Evolutionary conservation across 2,113 vertebrate species (phyloP), one percentile per base, ranked within the genome.

Genomic region (Tiliqua scincoides): DNA sequence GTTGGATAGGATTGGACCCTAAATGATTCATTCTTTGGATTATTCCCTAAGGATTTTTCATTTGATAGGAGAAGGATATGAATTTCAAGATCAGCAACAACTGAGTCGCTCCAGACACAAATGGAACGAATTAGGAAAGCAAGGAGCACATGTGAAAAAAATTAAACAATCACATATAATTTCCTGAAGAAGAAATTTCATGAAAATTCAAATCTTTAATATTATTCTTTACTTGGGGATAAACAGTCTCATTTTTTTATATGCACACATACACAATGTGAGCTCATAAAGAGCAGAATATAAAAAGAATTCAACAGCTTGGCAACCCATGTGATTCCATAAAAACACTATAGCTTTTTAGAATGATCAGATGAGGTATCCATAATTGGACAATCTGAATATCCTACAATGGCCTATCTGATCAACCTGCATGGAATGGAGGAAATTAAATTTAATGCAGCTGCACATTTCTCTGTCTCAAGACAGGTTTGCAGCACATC

Each of bases 371-470:
- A n/a, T 79, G n/a, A 84, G 2, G 61, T n/a, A 87, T 25, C 0
- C 0, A 84, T n/a, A 0, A 23, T 43, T 43, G 23, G 43, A 25
- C 68, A 0, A 65, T 84, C 67, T 87, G 57, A 81, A 76, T 61
- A 79, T 9, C 76, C 18, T 43, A 85, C 73, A 68, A 88, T 18
- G 74, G 73, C 23, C 23, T 63, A 27, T 83, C 37, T 57, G 37
- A 59, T 63, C 82, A 87, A 90, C 35, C 37, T 89, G 32, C 82
- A 81, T 2, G 30, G 85, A 0, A 32, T 14, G 20, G 72, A 83
- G 65, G 18, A 80, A 85, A 73, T 9, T 4, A 2, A 89, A 84
- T 23, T 52, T 37, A 59, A 35, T 54, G 6, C 30, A 75, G 6
- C 40, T 4, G n/a, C 8, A 74, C 20, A 43, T 37, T 74, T 73